Evolutionary conservation across 2,113 vertebrate species (phyloP), one percentile per base, ranked within the genome.

Genomic region (Rana temporaria): DNA sequence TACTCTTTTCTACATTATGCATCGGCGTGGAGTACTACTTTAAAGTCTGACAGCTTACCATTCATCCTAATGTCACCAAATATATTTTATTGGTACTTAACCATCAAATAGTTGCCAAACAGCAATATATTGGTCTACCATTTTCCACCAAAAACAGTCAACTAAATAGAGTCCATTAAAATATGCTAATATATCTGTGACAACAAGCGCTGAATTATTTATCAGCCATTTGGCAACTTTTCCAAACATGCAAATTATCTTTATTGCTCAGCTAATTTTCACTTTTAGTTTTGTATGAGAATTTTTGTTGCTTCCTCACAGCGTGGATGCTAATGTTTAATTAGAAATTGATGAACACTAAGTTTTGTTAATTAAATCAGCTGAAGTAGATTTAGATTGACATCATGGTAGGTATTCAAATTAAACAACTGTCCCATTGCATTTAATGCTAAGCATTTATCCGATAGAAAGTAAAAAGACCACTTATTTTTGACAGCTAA

Each of bases 321-420:
- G 9, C 57, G 67, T 86, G 52, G 66, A 72, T 88, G 38, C 64
- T 84, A 75, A 84, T 88, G 63, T 89, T 88, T 92, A 89, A 88
- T 88, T 85, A 85, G 69, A 86, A 89, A 88, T 79, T 87, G 87
- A 89, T 92, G 89, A 90, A 79, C 85, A 85, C 16, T 78, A 79
- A 88, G 42, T 16, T 89, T 81, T 85, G 79, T 60, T 91, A 92
- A 92, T 92, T 90, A 89, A 91, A 90, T 90, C 83, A 91, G 71
- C 64, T 84, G 74, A 89, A 85, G 84, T 84, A 86, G 82, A 88
- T 89, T 90, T 88, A 88, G 86, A 42, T 74, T 89, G 88, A 89
- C 87, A 88, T 52, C 57, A 63, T 83, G 26, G 62, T 86, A 87
- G 84, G 52, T 85, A 63, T 79, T 89, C 83, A 88, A 84, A 90